phyloP scores from a whole-genome alignment of 2,888 invertebrate genomes.

The Drymonia ruficornis region DNA sequence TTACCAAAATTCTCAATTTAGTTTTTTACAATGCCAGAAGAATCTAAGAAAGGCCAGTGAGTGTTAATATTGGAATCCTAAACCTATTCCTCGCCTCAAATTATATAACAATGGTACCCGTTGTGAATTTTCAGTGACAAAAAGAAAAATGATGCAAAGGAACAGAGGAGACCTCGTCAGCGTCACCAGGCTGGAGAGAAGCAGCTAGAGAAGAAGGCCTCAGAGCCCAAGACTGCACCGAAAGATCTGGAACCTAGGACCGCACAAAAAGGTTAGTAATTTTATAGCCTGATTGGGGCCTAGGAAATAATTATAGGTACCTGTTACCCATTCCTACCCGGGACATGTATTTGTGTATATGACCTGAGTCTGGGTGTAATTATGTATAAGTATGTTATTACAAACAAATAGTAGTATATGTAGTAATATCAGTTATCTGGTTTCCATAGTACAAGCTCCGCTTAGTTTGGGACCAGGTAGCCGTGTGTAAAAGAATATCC shows the following conservation, averaged over 20 bases:
- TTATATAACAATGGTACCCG: background rate
- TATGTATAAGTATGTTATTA: no score
- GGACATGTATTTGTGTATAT: no score
- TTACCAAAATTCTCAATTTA: background rate
- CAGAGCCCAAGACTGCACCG: constrained; percentile 41
- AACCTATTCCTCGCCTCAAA: background rate
- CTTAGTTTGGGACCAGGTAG: no score
- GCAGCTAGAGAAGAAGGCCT: constrained; percentile 44
- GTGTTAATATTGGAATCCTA: constrained; percentile 20
- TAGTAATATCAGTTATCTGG: no score
- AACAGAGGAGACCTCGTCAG: constrained; percentile 66
- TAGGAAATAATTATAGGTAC: no score
- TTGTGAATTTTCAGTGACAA: constrained; percentile 56
- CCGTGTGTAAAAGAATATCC: no score
- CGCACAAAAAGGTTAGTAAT: background rate
- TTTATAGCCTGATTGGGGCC: background rate
- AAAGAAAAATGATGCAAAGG: constrained; percentile 65
- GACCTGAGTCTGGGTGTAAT: no score
- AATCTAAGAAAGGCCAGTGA: constrained; percentile 62
- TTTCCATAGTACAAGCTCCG: no score
- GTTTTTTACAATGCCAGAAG: constrained; percentile 14
- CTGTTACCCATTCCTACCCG: no score
- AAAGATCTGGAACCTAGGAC: constrained; percentile 38
- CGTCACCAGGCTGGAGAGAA: constrained; percentile 45
- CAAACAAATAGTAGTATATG: no score